Percentiles rank a stretch among this genome's conserved stretches.
These are phyloP conservation scores for Ceratosolen solmsi DNA, from an alignment of 1,140 invertebrate species.

Conservation along the genomic window DNA sequence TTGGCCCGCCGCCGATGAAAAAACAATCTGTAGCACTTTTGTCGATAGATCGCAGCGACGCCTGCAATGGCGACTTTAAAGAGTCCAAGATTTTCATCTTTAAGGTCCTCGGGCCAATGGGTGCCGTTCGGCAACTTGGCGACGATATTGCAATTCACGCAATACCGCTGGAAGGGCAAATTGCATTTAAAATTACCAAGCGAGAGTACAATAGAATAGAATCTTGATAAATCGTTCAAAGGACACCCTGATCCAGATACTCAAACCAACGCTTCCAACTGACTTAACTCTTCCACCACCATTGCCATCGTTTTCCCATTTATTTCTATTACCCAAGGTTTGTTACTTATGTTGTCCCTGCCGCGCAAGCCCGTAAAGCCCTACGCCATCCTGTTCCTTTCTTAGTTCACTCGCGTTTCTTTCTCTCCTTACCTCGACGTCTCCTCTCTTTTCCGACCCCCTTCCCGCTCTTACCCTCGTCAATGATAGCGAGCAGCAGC, in stretches of 20 bases:
- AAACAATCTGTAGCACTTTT: too few species aligned
- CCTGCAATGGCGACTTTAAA: background rate
- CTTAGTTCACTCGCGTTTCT: background rate
- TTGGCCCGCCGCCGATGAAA: too few species aligned
- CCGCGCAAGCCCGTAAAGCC: background rate
- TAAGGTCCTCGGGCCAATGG: background rate
- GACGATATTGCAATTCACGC: background rate
- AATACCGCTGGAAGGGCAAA: background rate
- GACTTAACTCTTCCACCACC: background rate
- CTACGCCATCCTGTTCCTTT: background rate
- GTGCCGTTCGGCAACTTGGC: background rate
- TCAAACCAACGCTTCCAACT: background rate
- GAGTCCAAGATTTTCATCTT: background rate
- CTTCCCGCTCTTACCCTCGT: background rate
- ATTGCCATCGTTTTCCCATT: conserved; percentile 25
- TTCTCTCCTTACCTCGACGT: background rate
- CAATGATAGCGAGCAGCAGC: background rate
- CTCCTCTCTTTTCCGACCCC: background rate
- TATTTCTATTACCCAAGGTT: conserved; percentile 23
- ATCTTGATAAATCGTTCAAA: conserved; percentile 36
- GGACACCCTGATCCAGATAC: background rate
- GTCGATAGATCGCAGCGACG: background rate
- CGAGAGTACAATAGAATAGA: background rate
- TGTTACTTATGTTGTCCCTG: background rate
- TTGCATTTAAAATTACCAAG: conserved; percentile 33